These are phyloP conservation scores for Selenia dentaria DNA, from an alignment of 2,888 invertebrate genomes.

Conservation along the genomic window DNA sequence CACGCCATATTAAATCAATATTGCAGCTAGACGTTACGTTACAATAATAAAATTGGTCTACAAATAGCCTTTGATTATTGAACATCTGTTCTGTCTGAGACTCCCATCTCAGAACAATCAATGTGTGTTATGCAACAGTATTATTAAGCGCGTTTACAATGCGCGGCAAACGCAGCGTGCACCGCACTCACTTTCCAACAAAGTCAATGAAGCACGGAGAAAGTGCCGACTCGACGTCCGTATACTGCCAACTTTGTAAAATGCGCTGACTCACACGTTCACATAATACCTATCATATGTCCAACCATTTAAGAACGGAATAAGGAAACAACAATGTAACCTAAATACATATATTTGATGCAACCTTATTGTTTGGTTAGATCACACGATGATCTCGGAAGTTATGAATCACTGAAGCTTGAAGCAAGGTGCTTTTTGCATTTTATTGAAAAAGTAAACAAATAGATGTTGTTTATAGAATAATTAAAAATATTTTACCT, in stretches of 20 bases:
- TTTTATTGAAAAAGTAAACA: no score
- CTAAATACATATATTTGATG: no score
- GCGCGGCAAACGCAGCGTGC: constrained; percentile 53
- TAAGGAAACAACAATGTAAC: constrained; percentile 7
- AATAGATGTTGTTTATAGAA: no score
- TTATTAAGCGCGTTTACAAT: constrained; percentile 42
- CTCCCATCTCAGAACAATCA: constrained; percentile 28
- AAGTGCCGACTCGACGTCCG: constrained; percentile 80
- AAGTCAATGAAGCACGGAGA: constrained; percentile 82
- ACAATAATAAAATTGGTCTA: no score
- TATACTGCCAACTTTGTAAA: constrained; percentile 63
- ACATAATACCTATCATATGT: constrained; percentile 37
- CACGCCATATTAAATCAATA: no score
- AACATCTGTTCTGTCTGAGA: constrained; percentile 4
- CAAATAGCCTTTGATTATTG: no score
- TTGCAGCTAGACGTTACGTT: no score
- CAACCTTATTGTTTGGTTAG: no score
- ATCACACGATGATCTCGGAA: no score
- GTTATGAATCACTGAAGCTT: no score
- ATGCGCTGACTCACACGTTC: constrained; percentile 71
- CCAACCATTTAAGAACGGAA: constrained; percentile 7
- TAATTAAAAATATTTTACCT: no score
- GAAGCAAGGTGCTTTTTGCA: no score
- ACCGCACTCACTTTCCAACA: constrained; percentile 77
- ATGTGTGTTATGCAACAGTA: constrained; percentile 44